phyloP scores from a whole-genome alignment of 2,888 invertebrate species.

The Phyllotreta striolata region DNA sequence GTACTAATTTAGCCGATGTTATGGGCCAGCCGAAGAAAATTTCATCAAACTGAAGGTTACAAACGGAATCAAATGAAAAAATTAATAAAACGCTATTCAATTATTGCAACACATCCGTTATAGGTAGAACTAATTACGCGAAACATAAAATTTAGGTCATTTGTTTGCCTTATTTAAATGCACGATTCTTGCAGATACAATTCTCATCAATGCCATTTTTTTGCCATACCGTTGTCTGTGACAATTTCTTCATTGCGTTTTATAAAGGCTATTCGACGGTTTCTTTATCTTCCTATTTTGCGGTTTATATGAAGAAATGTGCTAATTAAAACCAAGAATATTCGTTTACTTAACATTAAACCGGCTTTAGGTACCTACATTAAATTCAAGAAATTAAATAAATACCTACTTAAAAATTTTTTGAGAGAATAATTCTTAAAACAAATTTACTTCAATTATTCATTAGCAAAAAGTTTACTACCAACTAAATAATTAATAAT shows the following conservation, averaged over 20 bases:
- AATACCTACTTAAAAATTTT: too few species aligned
- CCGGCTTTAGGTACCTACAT: too few species aligned
- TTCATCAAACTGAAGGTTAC: conserved; percentile 10
- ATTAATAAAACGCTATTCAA: conserved; percentile 8
- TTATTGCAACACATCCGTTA: conserved; percentile 15
- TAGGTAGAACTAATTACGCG: conserved; percentile 11
- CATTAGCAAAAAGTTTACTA: too few species aligned
- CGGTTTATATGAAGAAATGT: too few species aligned
- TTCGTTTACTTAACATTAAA: too few species aligned
- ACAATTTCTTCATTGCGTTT: background rate
- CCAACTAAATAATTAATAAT: too few species aligned
- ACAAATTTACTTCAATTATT: too few species aligned
- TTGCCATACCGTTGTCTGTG: conserved; percentile 1
- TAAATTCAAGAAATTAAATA: too few species aligned
- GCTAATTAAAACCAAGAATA: too few species aligned
- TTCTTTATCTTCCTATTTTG: too few species aligned
- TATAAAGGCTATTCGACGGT: background rate
- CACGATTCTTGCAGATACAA: conserved; percentile 7
- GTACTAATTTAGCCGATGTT: background rate
- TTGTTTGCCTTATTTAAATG: conserved; percentile 11
- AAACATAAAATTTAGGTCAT: conserved; percentile 17
- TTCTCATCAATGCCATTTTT: conserved; percentile 8
- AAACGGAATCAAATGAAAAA: conserved; percentile 6
- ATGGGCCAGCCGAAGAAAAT: background rate
- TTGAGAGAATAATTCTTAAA: too few species aligned